phyloP scores from a whole-genome alignment of 2,888 invertebrate species.

The Drosophila ezoana region DNA sequence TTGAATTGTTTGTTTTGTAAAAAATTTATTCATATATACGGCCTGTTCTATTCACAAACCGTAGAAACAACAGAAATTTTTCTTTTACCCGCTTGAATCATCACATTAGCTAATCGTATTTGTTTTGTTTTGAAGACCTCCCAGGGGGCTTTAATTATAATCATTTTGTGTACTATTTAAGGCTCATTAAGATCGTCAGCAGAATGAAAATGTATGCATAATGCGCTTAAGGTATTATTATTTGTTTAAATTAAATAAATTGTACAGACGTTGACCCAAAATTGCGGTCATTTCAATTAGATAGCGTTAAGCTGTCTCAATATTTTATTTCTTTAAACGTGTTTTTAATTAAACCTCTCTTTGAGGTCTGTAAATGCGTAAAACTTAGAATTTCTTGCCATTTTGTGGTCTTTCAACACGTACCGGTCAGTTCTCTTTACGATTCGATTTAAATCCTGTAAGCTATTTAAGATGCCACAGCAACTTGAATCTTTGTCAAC shows the following conservation, averaged over 20 bases:
- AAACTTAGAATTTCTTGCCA: conserved; percentile 11
- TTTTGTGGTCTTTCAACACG: conserved; percentile 2
- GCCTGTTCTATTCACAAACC: conserved; percentile 25
- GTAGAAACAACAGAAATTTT: conserved; percentile 17
- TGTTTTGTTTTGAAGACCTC: conserved; percentile 23
- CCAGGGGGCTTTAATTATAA: conserved; percentile 38
- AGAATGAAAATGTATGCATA: conserved; percentile 20
- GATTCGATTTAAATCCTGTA: conserved; percentile 28
- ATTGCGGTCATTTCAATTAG: conserved; percentile 36
- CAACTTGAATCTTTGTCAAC: conserved; percentile 1
- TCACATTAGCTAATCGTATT: conserved; percentile 55
- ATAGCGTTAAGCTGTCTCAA: conserved; percentile 19
- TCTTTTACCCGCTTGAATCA: conserved; percentile 51
- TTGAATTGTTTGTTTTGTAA: conserved; percentile 35
- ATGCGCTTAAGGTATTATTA: conserved; percentile 5
- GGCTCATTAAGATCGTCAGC: conserved; percentile 19
- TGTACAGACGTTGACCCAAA: conserved; percentile 45
- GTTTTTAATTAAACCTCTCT: conserved; percentile 10
- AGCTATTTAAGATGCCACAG: conserved; percentile 14
- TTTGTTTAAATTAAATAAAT: conserved; percentile 14
- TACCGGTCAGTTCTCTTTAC: conserved; percentile 32
- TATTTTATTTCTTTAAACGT: conserved; percentile 21
- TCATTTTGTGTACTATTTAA: conserved; percentile 35
- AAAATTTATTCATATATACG: conserved; percentile 62
- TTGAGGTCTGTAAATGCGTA: not conserved